A percentile compares a stretch with the other conserved stretches of the same genome.
Conservation (phyloP, 2,888 invertebrate species). For the Blera fallax region DNA sequence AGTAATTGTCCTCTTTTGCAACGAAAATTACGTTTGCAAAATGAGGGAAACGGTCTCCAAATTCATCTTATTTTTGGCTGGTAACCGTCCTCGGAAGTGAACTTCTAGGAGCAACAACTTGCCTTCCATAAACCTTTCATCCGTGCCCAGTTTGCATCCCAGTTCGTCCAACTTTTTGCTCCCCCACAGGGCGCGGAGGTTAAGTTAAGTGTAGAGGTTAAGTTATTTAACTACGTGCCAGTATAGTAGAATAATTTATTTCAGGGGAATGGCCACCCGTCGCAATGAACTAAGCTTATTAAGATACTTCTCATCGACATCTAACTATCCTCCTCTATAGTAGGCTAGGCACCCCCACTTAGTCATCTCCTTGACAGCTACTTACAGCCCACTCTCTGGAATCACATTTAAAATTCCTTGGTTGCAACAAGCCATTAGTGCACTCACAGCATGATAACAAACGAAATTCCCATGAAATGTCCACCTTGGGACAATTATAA, state of each 20-base stretch:
- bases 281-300: background rate
- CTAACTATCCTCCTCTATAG: background rate
- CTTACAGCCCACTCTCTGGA: background rate
- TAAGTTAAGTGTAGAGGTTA: no score
- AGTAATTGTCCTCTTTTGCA: no score
- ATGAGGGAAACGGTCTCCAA: no score
- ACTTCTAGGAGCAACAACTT: no score
- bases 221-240: background rate
- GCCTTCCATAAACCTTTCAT: no score
- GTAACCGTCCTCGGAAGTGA: no score
- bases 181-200: no score
- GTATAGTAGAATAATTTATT: background rate
- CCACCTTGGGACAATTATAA: constrained; percentile 48
- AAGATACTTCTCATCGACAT: background rate
- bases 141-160: no score
- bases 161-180: no score
- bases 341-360: background rate
- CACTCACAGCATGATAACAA: constrained; percentile 36
- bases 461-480: constrained; percentile 30
- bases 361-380: constrained; percentile 6
- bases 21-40: no score
- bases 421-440: constrained; percentile 5
- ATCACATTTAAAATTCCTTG: background rate
- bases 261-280: background rate
- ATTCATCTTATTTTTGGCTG: no score